Conservation (phyloP, 2,888 invertebrate genomes). For the Sphaerophoria taeniata region DNA sequence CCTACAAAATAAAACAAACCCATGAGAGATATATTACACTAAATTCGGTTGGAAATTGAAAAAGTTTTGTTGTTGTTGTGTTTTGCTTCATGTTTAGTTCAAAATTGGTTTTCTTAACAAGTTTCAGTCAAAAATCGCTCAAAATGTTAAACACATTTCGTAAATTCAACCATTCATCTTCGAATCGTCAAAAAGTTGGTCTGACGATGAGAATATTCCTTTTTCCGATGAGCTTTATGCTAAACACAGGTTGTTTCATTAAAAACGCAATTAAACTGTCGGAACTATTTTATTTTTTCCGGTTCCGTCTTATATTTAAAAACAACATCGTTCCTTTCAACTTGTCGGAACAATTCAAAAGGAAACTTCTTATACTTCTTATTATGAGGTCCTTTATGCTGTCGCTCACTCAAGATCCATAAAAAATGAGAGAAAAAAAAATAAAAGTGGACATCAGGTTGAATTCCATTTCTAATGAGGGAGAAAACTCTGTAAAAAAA, state of each 20-base stretch:
- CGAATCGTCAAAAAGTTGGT: neutral
- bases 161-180: slow-evolving; percentile 9
- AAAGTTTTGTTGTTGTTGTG: slow-evolving; percentile 52
- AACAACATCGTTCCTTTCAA: slow-evolving; percentile 8
- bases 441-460: neutral
- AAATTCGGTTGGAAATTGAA: slow-evolving; percentile 66
- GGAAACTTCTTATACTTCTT: neutral
- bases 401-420: neutral
- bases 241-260: slow-evolving; percentile 22
- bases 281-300: slow-evolving; percentile 14
- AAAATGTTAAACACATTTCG: slow-evolving; percentile 34
- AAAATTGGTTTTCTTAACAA: slow-evolving; percentile 61
- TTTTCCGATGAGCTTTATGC: neutral
- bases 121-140: slow-evolving; percentile 48
- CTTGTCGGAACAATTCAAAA: slow-evolving; percentile 7
- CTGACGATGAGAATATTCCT: neutral
- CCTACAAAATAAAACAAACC: slow-evolving; percentile 4
- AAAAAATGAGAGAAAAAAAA: neutral
- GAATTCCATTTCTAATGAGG: slow-evolving; percentile 12
- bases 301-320: slow-evolving; percentile 36
- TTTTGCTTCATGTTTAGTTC: slow-evolving; percentile 40
- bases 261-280: slow-evolving; percentile 62
- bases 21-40: slow-evolving; percentile 54
- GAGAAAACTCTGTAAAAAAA: slow-evolving; percentile 3
- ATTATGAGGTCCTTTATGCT: neutral